Conservation (phyloP, 2,797 vertebrate species). For the Coilia nasus region DNA sequence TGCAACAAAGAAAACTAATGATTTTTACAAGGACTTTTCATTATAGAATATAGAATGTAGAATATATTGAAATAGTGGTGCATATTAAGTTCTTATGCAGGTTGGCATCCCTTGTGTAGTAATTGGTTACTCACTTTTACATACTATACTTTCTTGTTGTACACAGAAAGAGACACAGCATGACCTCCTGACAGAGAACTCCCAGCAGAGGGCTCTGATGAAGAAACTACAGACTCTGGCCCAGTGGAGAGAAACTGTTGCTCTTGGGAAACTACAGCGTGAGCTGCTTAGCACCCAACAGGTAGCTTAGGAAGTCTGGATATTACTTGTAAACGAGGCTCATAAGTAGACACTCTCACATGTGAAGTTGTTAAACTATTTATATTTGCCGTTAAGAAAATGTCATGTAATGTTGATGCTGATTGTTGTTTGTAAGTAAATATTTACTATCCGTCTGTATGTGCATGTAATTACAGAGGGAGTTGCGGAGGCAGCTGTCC, state of each 20-base stretch:
- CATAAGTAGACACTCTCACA: too few species aligned
- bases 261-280: slow-evolving; percentile 62
- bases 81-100: neutral
- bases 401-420: neutral
- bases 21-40: neutral
- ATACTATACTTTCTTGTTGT: neutral
- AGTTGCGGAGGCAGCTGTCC: slow-evolving; percentile 67
- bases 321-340: neutral
- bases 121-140: neutral
- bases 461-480: neutral
- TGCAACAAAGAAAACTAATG: too few species aligned
- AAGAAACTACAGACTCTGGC: slow-evolving; percentile 69
- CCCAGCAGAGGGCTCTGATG: slow-evolving; percentile 61
- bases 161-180: slow-evolving; percentile 71
- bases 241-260: slow-evolving; percentile 68
- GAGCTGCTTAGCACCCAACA: slow-evolving; percentile 71
- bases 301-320: slow-evolving; percentile 55
- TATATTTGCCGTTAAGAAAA: neutral
- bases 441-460: neutral
- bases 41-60: neutral
- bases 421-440: neutral
- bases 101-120: neutral
- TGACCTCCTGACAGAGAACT: slow-evolving; percentile 65
- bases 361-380: too few species aligned
- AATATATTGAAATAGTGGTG: neutral